These are phyloP conservation scores for Nephrotoma flavescens DNA, from an alignment of 2,888 invertebrate species.

Conservation along the genomic window DNA sequence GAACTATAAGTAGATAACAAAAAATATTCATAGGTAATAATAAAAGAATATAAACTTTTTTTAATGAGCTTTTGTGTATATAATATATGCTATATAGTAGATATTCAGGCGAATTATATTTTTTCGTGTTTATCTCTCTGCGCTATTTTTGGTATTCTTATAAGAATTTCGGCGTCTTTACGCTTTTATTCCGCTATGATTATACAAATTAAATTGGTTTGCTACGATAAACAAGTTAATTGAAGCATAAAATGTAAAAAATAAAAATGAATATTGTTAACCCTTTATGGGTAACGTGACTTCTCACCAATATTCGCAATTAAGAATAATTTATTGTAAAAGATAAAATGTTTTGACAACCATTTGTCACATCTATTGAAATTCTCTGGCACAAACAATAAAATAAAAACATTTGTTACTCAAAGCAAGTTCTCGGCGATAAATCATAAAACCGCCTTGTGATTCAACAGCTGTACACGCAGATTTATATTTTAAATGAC, in stretches of 20 bases:
- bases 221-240: neutral
- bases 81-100: neutral
- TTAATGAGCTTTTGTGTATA: neutral
- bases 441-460: neutral
- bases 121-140: neutral
- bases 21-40: neutral
- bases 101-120: neutral
- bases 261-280: neutral
- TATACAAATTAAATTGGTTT: neutral
- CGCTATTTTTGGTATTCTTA: neutral
- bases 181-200: neutral
- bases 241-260: neutral
- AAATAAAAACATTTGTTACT: neutral
- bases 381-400: neutral
- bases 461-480: neutral
- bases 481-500: neutral
- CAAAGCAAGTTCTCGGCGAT: neutral
- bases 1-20: neutral
- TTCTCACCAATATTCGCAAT: neutral
- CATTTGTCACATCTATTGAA: neutral
- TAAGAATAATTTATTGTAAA: neutral
- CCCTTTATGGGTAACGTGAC: neutral
- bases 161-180: neutral
- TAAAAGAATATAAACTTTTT: neutral
- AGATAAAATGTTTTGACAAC: neutral